Evolutionary conservation across 1,140 invertebrate species (phyloP), one percentile per base, ranked within the genome.

Genomic region (Charaxes varanes): DNA sequence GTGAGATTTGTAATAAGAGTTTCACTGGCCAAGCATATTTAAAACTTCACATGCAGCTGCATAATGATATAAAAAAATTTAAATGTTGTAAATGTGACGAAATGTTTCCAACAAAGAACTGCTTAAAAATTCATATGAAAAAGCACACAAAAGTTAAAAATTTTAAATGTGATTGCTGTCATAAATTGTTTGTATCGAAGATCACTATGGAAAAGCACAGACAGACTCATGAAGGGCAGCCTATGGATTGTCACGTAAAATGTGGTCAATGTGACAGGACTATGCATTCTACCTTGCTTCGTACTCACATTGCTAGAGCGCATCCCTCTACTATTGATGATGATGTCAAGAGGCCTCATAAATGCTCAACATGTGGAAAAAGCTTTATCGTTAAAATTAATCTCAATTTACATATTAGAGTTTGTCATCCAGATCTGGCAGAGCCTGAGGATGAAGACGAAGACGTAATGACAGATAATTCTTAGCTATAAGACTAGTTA

Each of bases 41-140:
- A 1, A 69, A 88, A 11, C 76, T 88, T 0, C 87, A 88, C 21
- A 87, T 89, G 65, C 87, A 88, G 43, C 74, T 88, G 8, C 90
- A 91, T 52, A 86, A 84, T 15, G 88, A 90, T 43, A 87, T 89
- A 4, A 89, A 90, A 50, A 90, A 89, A 28, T 89, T 89, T 27
- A 84, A 89, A 2, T 90, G 89, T 56, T 87, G 87, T 8, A 90
- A 89, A 28, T 90, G 89, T 36, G 87, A 89, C 10, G 90, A 91
- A 36, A 88, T 89, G 55, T 89, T 91, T 46, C 89, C 89, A 7
- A 82, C 89, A 0, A 88, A 90, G 28, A 90, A 90, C 43, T 89
- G 90, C 53, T 62, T 87, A 40, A 81, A 86, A 61, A 82, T 86
- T 24, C 86, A 87, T 51, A 86, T 86, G 78, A 84, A 83, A 26